Evolutionary conservation across 2,888 invertebrate genomes (phyloP).

Genomic region (Junonia oenone): DNA sequence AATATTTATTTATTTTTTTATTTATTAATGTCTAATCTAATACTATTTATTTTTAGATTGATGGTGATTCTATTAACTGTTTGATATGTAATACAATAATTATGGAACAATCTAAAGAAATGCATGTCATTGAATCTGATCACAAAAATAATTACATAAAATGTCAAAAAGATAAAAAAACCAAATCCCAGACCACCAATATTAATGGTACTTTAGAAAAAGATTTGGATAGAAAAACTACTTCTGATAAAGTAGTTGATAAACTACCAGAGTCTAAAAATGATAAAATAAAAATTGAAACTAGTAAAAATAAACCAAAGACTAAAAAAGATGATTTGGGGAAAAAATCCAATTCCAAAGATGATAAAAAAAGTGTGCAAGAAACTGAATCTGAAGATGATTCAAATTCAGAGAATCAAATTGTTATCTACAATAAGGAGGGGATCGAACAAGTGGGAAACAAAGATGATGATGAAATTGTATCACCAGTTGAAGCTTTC

Average conservation of each 20-base stretch:
- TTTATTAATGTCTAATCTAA: no score
- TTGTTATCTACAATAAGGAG: background rate
- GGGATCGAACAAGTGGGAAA: background rate
- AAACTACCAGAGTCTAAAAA: background rate
- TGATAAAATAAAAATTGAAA: background rate
- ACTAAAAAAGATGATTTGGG: background rate
- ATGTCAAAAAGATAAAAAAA: slow-evolving; percentile 12
- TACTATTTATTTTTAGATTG: slow-evolving; percentile 44
- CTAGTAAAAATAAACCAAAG: background rate
- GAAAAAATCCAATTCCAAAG: background rate
- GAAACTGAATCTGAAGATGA: background rate
- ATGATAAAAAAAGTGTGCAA: background rate
- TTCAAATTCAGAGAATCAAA: background rate
- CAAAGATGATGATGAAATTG: background rate
- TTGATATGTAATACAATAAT: slow-evolving; percentile 45
- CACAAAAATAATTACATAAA: slow-evolving; percentile 34
- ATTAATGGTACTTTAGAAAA: background rate
- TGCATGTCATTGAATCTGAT: slow-evolving; percentile 38
- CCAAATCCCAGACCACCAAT: background rate
- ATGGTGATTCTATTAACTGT: slow-evolving; percentile 41
- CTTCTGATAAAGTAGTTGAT: slow-evolving; percentile 13
- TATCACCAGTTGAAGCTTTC: slow-evolving; percentile 8
- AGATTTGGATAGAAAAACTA: background rate
- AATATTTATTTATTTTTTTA: no score
- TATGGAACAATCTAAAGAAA: slow-evolving; percentile 21